A percentile compares a stretch with the other conserved stretches of the same genome.
Conservation (phyloP, 1,140 invertebrate species). For the Diorhabda elongata region DNA sequence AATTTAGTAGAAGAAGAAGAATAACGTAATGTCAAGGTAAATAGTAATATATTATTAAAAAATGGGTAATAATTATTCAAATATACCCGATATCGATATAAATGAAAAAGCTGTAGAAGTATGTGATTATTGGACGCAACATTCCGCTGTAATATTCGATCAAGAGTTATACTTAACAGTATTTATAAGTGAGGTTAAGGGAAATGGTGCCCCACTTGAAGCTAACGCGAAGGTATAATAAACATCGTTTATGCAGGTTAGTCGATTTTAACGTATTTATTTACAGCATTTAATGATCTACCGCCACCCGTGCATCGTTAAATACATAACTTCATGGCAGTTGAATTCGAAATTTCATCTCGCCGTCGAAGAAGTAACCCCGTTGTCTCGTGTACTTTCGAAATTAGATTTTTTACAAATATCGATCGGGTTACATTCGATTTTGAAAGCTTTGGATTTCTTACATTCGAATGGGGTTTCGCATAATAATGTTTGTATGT, state of each 20-base stretch:
- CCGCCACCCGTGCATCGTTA: slow-evolving; percentile 75
- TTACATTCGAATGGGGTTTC: slow-evolving; percentile 72
- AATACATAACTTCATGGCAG: slow-evolving; percentile 74
- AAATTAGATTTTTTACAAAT: slow-evolving; percentile 67
- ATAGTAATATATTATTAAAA: slow-evolving; percentile 9
- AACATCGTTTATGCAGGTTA: too few species aligned
- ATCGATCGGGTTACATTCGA: slow-evolving; percentile 71
- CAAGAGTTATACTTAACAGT: slow-evolving; percentile 61
- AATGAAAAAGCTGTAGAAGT: slow-evolving; percentile 70
- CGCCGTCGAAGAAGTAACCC: slow-evolving; percentile 71
- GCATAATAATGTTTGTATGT: slow-evolving; percentile 76
- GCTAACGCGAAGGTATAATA: slow-evolving; percentile 49
- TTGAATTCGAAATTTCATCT: slow-evolving; percentile 68
- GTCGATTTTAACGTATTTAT: slow-evolving; percentile 16
- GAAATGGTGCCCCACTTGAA: slow-evolving; percentile 63
- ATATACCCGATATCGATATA: slow-evolving; percentile 63
- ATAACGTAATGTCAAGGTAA: background rate
- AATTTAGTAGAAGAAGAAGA: too few species aligned
- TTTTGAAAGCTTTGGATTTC: slow-evolving; percentile 72
- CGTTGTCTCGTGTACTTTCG: slow-evolving; percentile 58
- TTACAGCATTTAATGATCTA: slow-evolving; percentile 76
- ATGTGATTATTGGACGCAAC: slow-evolving; percentile 73
- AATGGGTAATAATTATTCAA: slow-evolving; percentile 73
- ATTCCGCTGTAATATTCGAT: slow-evolving; percentile 61
- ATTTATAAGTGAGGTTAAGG: slow-evolving; percentile 63